Percentiles rank a stretch among this genome's conserved stretches.
Conservation (phyloP, 2,797 vertebrate species). For the Sebastes minor region DNA sequence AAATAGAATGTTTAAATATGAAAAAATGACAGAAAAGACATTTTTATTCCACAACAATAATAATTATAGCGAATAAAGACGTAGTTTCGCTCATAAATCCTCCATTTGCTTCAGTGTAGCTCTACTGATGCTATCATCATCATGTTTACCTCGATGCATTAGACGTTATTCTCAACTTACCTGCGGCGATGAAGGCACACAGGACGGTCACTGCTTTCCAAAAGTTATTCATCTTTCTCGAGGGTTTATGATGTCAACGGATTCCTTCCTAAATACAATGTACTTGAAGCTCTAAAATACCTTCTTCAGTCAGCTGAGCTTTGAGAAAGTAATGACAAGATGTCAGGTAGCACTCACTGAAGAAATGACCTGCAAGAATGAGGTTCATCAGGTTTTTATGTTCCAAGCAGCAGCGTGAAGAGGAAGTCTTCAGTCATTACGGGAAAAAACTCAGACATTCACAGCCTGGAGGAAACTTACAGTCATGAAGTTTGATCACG, state of each 20-base stretch:
- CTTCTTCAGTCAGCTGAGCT: background rate
- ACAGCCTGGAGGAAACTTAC: background rate
- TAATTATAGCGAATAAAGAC: background rate
- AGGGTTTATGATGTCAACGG: rapidly evolving
- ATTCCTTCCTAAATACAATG: background rate
- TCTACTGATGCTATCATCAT: background rate
- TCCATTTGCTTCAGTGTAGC: background rate
- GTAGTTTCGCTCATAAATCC: background rate
- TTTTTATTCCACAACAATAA: background rate
- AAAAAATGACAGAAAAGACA: background rate
- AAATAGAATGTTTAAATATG: background rate
- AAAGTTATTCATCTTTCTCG: slow-evolving; percentile 30
- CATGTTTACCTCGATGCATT: background rate
- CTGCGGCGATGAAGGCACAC: slow-evolving; percentile 27
- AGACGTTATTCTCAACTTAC: slow-evolving; percentile 23
- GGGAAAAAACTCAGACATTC: background rate
- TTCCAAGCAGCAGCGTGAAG: rapidly evolving
- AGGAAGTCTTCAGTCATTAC: background rate
- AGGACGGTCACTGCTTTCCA: slow-evolving; percentile 50
- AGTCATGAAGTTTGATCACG: background rate
- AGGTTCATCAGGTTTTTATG: slow-evolving; percentile 43
- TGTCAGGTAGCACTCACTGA: background rate
- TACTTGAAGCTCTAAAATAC: background rate
- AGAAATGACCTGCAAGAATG: background rate
- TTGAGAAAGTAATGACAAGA: rapidly evolving